These are phyloP conservation scores for Boulengeromyrus knoepffleri DNA, from an alignment of 2,113 vertebrate species.

Conservation along the genomic window DNA sequence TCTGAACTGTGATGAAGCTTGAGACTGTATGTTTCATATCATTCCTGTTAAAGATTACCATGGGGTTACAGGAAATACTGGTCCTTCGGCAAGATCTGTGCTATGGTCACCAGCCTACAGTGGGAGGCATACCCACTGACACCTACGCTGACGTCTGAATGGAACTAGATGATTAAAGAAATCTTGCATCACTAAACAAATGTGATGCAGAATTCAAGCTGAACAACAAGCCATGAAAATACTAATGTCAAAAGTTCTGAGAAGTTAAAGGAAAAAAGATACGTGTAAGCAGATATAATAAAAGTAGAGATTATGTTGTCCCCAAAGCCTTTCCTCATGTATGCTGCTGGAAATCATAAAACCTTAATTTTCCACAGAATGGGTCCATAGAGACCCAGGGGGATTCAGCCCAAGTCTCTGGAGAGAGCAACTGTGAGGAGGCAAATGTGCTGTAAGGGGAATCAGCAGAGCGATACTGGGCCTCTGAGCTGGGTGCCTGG, in stretches of 20 bases:
- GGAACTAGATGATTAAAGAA: not conserved
- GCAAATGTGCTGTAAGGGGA: not conserved
- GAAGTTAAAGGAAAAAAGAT: not conserved
- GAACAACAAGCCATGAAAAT: too few species aligned
- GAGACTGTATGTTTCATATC: not conserved
- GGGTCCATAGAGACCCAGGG: not conserved
- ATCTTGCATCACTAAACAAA: not conserved
- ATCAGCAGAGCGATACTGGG: not conserved
- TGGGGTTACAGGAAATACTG: not conserved
- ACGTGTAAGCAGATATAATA: not conserved
- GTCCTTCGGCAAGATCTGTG: not conserved
- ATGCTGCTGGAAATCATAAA: not conserved
- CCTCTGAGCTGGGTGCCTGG: not conserved
- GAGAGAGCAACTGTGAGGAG: not conserved
- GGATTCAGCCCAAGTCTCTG: not conserved
- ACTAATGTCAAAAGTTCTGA: not conserved
- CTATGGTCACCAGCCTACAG: not conserved
- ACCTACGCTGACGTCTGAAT: not conserved
- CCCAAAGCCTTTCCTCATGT: not conserved
- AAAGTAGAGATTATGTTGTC: not conserved
- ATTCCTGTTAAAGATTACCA: not conserved
- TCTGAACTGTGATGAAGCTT: not conserved
- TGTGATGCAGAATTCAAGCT: not conserved
- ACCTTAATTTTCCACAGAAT: not conserved
- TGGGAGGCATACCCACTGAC: not conserved